phyloP scores from a whole-genome alignment of 1,140 invertebrate genomes.

The Nomia melanderi region DNA sequence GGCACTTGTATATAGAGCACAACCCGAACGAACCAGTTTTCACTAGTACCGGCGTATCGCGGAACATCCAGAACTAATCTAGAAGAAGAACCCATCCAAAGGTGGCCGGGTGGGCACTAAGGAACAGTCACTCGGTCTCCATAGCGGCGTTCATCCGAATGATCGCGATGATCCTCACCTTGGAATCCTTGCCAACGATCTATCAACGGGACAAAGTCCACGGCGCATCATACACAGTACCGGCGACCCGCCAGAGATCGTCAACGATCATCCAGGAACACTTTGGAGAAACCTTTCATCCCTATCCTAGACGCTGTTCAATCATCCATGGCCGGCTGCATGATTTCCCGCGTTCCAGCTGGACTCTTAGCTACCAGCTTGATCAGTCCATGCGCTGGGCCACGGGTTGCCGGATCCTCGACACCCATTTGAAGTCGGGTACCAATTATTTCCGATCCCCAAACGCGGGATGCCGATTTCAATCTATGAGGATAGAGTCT shows the following conservation, averaged over 20 bases:
- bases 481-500: too few relatives aligned
- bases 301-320: background rate
- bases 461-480: too few relatives aligned
- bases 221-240: background rate
- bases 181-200: background rate
- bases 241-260: background rate
- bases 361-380: background rate
- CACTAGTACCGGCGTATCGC: slow-evolving; percentile 39
- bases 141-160: slow-evolving; percentile 28
- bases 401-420: background rate
- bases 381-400: background rate
- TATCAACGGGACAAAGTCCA: background rate
- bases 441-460: too few relatives aligned
- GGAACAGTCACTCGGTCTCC: slow-evolving; percentile 47
- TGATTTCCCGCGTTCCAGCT: slow-evolving; percentile 29
- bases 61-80: slow-evolving; percentile 58
- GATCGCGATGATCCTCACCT: background rate
- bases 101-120: background rate
- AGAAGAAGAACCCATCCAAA: slow-evolving; percentile 18
- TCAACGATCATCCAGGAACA: background rate
- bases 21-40: slow-evolving; percentile 44
- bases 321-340: background rate
- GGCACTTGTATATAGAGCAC: slow-evolving; percentile 54
- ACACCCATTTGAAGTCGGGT: slow-evolving; percentile 22
- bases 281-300: background rate